Evolutionary conservation across 2,888 invertebrate genomes (phyloP), one percentile per base, ranked within the genome.

Genomic region (Danaus chrysippus): DNA sequence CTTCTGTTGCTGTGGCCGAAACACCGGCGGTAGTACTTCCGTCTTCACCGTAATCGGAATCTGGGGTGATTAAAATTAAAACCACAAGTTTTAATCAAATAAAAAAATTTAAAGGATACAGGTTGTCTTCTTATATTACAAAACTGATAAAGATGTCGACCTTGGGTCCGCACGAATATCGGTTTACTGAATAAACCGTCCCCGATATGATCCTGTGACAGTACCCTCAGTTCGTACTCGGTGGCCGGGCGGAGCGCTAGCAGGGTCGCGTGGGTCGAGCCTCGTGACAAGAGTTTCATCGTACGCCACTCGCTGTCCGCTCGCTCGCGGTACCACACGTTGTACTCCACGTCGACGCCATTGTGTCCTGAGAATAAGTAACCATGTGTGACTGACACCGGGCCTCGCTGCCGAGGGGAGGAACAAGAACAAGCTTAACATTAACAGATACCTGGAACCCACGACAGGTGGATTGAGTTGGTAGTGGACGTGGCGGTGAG

Each of bases 101-200:
- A 10, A 15, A 49, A 10, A 17, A 10, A 46, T n/a, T 13, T 46
- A 3, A 15, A 46, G 3, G 49, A 1, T 10, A 49, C 15, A 49
- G 9, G 56, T 34, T 42, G 41, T 54, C 55, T 17, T 19, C 10
- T 34, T 1, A 34, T 34, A 9, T 34, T 57, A 17, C 11, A 42
- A 41, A 34, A 10, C 42, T n/a, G 19, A 34, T 34, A 5, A 34
- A 8, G 23, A 12, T 34, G 12, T 44, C 56, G 68, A 83, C 87
- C 85, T n/a, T 93, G 93, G 0, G 97, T 97, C 76, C 93, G 93
- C 61, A 95, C 93, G 72, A 93, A 93, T 42, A 97, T 92, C 11
- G 95, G 93, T 82, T 96, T 96, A 84, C 98, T 98, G 79, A 97
- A 97, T 87, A 97, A 94, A 23, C 98, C 97, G 75, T 97, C 97